Evolutionary conservation across 2,797 vertebrate genomes (phyloP), one percentile per base, ranked within the genome.

Genomic region (Cygnus olor): DNA sequence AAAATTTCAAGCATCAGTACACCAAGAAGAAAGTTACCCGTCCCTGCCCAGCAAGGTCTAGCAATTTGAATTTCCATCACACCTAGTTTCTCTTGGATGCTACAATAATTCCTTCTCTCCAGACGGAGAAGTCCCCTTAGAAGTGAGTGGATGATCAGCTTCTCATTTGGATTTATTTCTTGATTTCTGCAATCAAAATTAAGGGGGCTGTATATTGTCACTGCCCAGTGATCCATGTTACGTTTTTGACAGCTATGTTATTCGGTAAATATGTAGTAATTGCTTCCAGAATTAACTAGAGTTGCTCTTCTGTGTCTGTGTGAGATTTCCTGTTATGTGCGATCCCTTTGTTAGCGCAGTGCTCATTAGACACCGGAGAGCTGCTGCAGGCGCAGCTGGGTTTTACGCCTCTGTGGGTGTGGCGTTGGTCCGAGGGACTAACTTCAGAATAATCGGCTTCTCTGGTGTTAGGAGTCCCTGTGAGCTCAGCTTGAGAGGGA

Each of bases 211-310:
- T 68, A 84, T 76, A 49, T 60, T 90, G 88, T 89, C 79, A 56
- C 84, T 95, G 86, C 66, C 90, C 90, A 92, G 79, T 88, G 95
- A 91, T 89, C 70, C 94, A 78, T 10, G 1, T 60, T 82, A 88
- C 84, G 0, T 85, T 95, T 93, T 83, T 96, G 96, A 96, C 88
- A 94, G 94, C 80, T 87, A 56, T 72, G 90, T 95, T 94, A 90
- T 76, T 95, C 72, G 84, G 88, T 91, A 96, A 94, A 81, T 93
- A 88, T 69, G 61, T 73, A 82, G 79, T 73, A 88, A 91, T 92
- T 94, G 91, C 83, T 93, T 93, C 61, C 24, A 49, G 80, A 90
- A 96, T 87, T 81, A 89, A 74, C 74, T 58, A 51, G 80, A 69
- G 63, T 58, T 73, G 44, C 11, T 94, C n/a, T 83, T 56, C 61